Evolutionary conservation across 2,797 vertebrate genomes (phyloP).

Genomic region (Triplophysa bombifrons): DNA sequence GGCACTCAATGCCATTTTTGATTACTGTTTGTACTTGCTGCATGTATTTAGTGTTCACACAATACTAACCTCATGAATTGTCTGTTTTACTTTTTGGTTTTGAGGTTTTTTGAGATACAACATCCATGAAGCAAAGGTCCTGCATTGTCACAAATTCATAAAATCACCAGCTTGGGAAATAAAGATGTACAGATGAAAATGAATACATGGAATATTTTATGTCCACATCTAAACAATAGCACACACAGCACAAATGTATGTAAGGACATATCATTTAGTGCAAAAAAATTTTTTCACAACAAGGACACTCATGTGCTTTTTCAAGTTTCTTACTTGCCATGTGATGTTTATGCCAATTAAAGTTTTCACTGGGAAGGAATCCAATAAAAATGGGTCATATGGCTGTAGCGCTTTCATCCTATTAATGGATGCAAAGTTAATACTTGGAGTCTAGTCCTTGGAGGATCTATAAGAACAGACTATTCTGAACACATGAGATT

Average conservation of each 20-base stretch:
- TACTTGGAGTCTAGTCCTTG: slow-evolving; percentile 25
- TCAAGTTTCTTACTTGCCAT: slow-evolving; percentile 57
- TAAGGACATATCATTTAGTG: background rate
- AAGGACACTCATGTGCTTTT: slow-evolving; percentile 81
- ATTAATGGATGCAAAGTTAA: slow-evolving; percentile 15
- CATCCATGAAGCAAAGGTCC: too few species aligned
- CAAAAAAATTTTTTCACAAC: slow-evolving; percentile 17
- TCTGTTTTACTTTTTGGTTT: slow-evolving; percentile 57
- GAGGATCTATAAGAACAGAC: slow-evolving; percentile 64
- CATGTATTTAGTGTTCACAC: slow-evolving; percentile 77
- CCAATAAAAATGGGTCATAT: slow-evolving; percentile 19
- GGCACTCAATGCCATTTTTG: slow-evolving; percentile 76
- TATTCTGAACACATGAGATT: background rate
- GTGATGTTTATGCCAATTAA: slow-evolving; percentile 14
- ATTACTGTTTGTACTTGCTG: slow-evolving; percentile 81
- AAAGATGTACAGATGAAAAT: slow-evolving; percentile 48
- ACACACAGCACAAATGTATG: background rate
- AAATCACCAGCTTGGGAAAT: slow-evolving; percentile 82
- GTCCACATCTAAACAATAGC: background rate
- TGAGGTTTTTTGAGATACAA: background rate
- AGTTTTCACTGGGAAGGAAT: slow-evolving; percentile 4
- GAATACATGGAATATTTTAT: too few species aligned
- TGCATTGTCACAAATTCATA: slow-evolving; percentile 76
- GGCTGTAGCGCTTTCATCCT: slow-evolving; percentile 21
- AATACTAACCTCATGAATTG: slow-evolving; percentile 70